A percentile compares a stretch with the other conserved stretches of the same genome.
phyloP scores from a whole-genome alignment of 2,888 invertebrate species.

The Alloplasta piceator region DNA sequence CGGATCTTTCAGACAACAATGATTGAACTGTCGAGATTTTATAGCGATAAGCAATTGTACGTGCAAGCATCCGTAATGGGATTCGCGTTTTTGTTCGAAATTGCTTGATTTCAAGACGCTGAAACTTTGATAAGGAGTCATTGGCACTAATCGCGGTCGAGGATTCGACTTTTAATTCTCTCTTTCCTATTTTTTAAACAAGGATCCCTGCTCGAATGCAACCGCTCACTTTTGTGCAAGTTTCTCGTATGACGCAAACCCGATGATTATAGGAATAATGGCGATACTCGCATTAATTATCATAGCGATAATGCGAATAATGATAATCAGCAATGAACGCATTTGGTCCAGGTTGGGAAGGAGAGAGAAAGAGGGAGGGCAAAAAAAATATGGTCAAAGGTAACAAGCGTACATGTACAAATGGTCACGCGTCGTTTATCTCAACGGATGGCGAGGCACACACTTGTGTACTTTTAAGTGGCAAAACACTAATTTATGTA shows the following conservation, averaged over 20 bases:
- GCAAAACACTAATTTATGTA: neutral
- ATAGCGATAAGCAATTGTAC: no score
- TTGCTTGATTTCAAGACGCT: no score
- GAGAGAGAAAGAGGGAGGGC: conserved; percentile 17
- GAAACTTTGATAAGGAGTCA: conserved; percentile 26
- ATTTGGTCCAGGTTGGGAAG: conserved; percentile 24
- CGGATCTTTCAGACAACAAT: no score
- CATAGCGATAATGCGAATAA: conserved; percentile 10
- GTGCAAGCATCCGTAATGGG: no score
- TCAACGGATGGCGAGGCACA: conserved; percentile 13
- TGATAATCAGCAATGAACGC: conserved; percentile 25
- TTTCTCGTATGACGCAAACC: conserved; percentile 30
- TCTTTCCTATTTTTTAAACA: conserved; percentile 15
- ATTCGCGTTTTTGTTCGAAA: no score
- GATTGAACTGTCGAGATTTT: no score
- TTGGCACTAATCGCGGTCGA: conserved; percentile 44
- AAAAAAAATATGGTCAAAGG: conserved; percentile 34
- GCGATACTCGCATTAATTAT: conserved; percentile 9
- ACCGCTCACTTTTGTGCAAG: conserved; percentile 42
- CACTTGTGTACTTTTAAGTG: conserved; percentile 8
- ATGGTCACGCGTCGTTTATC: conserved; percentile 53
- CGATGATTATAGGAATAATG: conserved; percentile 30
- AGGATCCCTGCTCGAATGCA: conserved; percentile 12
- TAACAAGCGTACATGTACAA: conserved; percentile 24
- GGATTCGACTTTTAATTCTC: conserved; percentile 29